Evolutionary conservation across 2,797 vertebrate genomes (phyloP).

Genomic region (Acanthiza pusilla): DNA sequence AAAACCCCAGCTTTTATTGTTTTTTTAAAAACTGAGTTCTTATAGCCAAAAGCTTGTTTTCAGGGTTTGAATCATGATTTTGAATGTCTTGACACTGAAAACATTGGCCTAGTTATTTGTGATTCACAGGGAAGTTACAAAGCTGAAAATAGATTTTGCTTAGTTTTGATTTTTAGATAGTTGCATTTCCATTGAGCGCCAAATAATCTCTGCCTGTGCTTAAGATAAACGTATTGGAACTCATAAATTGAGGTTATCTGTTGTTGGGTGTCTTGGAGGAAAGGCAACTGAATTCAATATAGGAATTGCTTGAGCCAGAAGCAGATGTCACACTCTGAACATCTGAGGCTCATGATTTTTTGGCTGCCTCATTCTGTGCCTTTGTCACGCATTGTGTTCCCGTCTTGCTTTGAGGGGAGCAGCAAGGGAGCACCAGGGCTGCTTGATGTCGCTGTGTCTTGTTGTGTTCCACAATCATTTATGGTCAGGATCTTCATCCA

Average conservation of each 20-base stretch:
- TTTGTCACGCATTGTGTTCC: constrained; percentile 18
- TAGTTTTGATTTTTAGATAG: background rate
- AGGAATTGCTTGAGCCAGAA: constrained; percentile 23
- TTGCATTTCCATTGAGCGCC: background rate
- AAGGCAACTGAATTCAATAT: constrained; percentile 7
- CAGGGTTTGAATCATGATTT: background rate
- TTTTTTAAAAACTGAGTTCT: background rate
- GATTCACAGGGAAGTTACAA: background rate
- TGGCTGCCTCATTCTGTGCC: background rate
- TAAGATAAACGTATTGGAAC: background rate
- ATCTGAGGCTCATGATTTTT: constrained; percentile 27
- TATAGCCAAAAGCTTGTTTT: background rate
- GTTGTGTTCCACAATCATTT: background rate
- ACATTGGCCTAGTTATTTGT: background rate
- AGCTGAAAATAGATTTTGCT: constrained; percentile 22
- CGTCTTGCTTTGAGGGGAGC: background rate
- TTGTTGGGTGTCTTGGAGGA: constrained; percentile 13
- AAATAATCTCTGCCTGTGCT: background rate
- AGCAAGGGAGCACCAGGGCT: background rate
- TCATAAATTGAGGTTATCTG: background rate
- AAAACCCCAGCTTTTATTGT: background rate
- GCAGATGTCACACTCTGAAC: constrained; percentile 22
- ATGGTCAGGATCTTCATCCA: background rate
- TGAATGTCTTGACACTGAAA: background rate
- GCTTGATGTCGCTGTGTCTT: rapidly evolving